A percentile compares a stretch with the other conserved stretches of the same genome.
Conservation (phyloP, 2,797 vertebrate genomes). For the Taenioides sp. region DNA sequence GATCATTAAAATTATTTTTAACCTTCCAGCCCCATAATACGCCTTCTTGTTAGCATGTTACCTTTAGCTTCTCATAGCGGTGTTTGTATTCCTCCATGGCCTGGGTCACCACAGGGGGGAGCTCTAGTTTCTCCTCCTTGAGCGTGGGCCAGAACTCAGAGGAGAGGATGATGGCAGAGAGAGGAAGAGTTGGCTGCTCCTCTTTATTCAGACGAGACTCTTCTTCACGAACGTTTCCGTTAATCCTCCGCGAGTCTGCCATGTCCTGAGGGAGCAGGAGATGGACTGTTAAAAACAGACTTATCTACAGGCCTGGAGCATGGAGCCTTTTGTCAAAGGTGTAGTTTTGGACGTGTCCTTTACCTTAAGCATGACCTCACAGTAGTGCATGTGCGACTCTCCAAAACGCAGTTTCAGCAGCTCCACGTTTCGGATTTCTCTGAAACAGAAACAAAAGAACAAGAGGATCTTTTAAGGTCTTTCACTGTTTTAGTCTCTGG, state of each 20-base stretch:
- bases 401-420: constrained; percentile 96
- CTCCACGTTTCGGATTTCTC: constrained; percentile 97
- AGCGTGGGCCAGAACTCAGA: constrained; percentile 97
- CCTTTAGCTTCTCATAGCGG: constrained; percentile 89
- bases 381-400: constrained; percentile 97
- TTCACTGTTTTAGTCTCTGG: not conserved
- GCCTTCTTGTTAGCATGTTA: not conserved
- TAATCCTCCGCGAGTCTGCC: constrained; percentile 94
- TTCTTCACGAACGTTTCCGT: constrained; percentile 92
- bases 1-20: too few relatives aligned
- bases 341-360: not conserved
- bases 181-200: constrained; percentile 83
- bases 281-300: not conserved
- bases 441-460: constrained; percentile 48
- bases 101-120: constrained; percentile 83
- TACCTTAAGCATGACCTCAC: constrained; percentile 98
- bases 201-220: constrained; percentile 85
- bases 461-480: not conserved
- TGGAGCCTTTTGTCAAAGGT: too few relatives aligned
- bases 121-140: constrained; percentile 96
- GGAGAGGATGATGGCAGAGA: constrained; percentile 91
- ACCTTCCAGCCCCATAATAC: too few relatives aligned
- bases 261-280: constrained; percentile 84
- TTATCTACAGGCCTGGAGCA: too few relatives aligned
- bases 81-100: constrained; percentile 93